A percentile compares a stretch with the other conserved stretches of the same genome.
Evolutionary conservation across 2,888 invertebrate genomes (phyloP).

Genomic region (Tromatobia lineatoria): DNA sequence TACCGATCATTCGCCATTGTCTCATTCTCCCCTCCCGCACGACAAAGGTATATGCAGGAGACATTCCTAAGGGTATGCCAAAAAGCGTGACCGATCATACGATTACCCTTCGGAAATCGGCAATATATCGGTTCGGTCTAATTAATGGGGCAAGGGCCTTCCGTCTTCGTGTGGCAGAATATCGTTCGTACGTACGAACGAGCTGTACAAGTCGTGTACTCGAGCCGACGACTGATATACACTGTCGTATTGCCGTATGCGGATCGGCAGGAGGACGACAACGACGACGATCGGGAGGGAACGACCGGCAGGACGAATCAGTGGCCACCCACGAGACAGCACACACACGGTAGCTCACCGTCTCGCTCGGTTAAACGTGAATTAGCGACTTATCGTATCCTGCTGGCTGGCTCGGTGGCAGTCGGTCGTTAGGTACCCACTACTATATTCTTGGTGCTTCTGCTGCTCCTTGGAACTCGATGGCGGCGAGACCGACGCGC

Average conservation of each 20-base stretch:
- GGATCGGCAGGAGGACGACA: slow-evolving; percentile 54
- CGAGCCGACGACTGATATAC: slow-evolving; percentile 53
- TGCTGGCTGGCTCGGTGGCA: slow-evolving; percentile 62
- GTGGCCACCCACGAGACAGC: slow-evolving; percentile 80
- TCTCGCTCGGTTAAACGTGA: slow-evolving; percentile 79
- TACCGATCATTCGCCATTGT: too few relatives aligned
- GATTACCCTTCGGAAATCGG: slow-evolving; percentile 72
- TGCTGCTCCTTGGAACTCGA: slow-evolving; percentile 37
- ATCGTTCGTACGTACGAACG: slow-evolving; percentile 54
- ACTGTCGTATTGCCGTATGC: slow-evolving; percentile 59
- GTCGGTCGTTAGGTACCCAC: slow-evolving; percentile 65
- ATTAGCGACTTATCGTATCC: slow-evolving; percentile 82
- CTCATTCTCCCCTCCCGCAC: neutral
- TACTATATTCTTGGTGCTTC: slow-evolving; percentile 34
- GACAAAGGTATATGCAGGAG: neutral
- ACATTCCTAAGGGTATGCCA: slow-evolving; percentile 46
- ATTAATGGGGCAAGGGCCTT: slow-evolving; percentile 77
- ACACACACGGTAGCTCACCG: slow-evolving; percentile 66
- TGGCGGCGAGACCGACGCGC: slow-evolving; percentile 59
- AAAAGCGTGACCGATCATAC: slow-evolving; percentile 81
- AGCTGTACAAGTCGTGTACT: slow-evolving; percentile 58
- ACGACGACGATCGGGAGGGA: slow-evolving; percentile 28
- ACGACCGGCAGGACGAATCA: slow-evolving; percentile 67
- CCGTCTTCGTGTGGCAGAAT: slow-evolving; percentile 68
- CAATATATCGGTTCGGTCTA: slow-evolving; percentile 80